These are phyloP conservation scores for Steatocranus sp. DNA, from an alignment of 2,797 vertebrate species.

Conservation along the genomic window DNA sequence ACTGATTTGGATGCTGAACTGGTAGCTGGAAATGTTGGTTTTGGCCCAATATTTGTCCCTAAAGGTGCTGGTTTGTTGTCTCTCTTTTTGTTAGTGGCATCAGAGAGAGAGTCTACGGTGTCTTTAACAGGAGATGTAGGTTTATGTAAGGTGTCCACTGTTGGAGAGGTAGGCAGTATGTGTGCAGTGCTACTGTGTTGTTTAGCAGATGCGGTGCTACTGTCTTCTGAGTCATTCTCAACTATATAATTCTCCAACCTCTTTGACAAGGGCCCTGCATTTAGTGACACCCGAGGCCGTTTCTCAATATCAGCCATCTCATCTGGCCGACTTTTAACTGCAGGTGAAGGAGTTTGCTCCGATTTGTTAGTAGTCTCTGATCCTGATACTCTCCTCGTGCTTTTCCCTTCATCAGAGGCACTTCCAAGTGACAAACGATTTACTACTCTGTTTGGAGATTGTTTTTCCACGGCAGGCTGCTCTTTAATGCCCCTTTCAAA, in stretches of 20 bases:
- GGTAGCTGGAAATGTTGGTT: constrained; percentile 35
- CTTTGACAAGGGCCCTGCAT: constrained; percentile 89
- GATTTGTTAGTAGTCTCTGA: constrained; percentile 69
- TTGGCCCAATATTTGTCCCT: constrained; percentile 26
- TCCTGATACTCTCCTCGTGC: constrained; percentile 63
- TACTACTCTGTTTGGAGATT: constrained; percentile 66
- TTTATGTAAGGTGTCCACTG: constrained; percentile 45
- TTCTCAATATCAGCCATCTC: constrained; percentile 63
- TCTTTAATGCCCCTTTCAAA: constrained; percentile 88
- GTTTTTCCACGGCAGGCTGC: constrained; percentile 73
- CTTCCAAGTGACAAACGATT: constrained; percentile 70
- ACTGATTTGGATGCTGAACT: constrained; percentile 37
- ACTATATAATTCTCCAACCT: constrained; percentile 83
- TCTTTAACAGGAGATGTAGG: constrained; percentile 43
- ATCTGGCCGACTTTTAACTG: constrained; percentile 46
- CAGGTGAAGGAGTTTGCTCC: constrained; percentile 56
- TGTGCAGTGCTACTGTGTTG: constrained; percentile 43
- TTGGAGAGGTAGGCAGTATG: constrained; percentile 48
- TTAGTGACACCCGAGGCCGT: constrained; percentile 66
- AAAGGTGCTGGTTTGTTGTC: constrained; percentile 39
- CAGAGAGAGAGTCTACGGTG: constrained; percentile 24
- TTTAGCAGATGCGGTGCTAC: constrained; percentile 49
- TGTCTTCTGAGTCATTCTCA: constrained; percentile 80
- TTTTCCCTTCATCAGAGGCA: constrained; percentile 77
- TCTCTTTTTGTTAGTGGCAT: constrained; percentile 49